Evolutionary conservation across 92 coral and sea anemone species (phyloP), one percentile per base, ranked within the genome.

Genomic region (Porites lobata): DNA sequence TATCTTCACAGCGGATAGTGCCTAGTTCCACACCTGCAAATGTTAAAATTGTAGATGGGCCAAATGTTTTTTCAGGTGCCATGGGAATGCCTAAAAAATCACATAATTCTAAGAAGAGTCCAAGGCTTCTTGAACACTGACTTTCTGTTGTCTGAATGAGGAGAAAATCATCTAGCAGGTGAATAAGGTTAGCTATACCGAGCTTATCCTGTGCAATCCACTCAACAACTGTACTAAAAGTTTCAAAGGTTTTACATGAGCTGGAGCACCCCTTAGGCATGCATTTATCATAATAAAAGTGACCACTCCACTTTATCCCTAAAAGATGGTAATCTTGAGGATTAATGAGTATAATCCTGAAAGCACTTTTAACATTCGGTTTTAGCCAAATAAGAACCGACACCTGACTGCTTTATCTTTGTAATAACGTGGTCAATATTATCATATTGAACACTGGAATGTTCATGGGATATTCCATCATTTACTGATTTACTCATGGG

Each of bases 21-120:
- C 86, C 93, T 22, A 90, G 78, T 75, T 86, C 90, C 20, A 90
- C 76, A 14, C 93, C 93, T 29, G 91, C 90, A 90, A 90, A 86
- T 56, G 87, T 50, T 26, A 90, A 61, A 43, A 70, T 81, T 1
- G 84, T 75, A 21, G 88, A 24, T 8, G 93, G 90, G 17, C 93
- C 90, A 80, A 74, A 68, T 11, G 90, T 86, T 51, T 86, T 62
- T 20, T 78, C 73, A 21, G 86, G 90, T 54, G 89, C 92, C 69
- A 89, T 78, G 61, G 17, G 61, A 56, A 56, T 56, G 61, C 61
- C 0, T 9, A 56, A 56, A 14, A 61, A 78, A 47, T 65, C 67
- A 43, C 93, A 86, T 20, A 85, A 26, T 69, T 58, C 75, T n/a
- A 90, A 65, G 71, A 89, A 89, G 26, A 69, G 53, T 4, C 12